Evolutionary conservation across 2,113 vertebrate species (phyloP).

Genomic region (Pelvicachromis taeniatus): DNA sequence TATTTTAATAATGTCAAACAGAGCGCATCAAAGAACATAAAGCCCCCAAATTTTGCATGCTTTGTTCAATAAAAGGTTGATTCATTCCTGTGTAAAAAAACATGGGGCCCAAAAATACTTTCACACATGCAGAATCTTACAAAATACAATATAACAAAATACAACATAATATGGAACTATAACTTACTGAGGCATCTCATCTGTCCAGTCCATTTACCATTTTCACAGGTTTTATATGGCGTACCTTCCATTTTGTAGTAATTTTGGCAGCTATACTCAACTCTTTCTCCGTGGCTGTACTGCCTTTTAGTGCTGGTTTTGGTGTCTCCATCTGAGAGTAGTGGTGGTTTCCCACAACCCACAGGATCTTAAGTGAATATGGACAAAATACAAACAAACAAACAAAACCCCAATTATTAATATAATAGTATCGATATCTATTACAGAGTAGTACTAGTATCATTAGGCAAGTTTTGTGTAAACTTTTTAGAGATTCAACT

Average conservation of each 20-base stretch:
- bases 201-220: not conserved
- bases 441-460: not conserved
- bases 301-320: fast-evolving
- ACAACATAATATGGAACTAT: not conserved
- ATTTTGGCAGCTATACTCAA: not conserved
- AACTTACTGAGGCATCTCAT: not conserved
- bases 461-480: not conserved
- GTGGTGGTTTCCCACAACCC: not conserved
- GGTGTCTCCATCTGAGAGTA: conserved; percentile 5
- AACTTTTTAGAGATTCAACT: not conserved
- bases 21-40: not conserved
- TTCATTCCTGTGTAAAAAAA: not conserved
- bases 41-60: not conserved
- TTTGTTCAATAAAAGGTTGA: not conserved
- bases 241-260: not conserved
- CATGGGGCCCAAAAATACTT: not conserved
- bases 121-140: not conserved
- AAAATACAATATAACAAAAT: not conserved
- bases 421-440: not conserved
- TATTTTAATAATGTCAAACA: not conserved
- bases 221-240: not conserved
- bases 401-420: not conserved
- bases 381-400: not conserved
- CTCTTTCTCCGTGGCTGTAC: not conserved
- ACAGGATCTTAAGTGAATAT: not conserved